phyloP scores from a whole-genome alignment of 1,140 invertebrate species.

The Pseudoatta argentina region DNA sequence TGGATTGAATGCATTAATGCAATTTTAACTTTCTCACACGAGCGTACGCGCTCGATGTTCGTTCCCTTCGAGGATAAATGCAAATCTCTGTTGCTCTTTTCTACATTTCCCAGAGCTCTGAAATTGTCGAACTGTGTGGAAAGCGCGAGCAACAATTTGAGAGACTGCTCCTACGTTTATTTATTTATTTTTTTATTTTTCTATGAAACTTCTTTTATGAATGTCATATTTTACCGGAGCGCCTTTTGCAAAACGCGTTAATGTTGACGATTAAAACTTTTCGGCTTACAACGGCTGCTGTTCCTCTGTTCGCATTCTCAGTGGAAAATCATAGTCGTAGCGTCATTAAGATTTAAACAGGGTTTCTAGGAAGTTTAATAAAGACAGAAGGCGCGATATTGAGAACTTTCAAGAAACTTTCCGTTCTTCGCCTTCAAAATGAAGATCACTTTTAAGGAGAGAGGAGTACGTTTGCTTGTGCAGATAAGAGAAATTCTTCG shows the following conservation, averaged over 20 bases:
- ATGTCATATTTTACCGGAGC: background rate
- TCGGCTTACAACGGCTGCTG: background rate
- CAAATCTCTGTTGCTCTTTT: conserved; percentile 46
- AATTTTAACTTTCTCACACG: conserved; percentile 58
- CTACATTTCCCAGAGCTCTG: conserved; percentile 14
- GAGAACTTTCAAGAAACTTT: conserved; percentile 48
- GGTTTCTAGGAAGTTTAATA: conserved; percentile 40
- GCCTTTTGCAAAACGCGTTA: conserved; percentile 11
- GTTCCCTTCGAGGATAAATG: conserved; percentile 48
- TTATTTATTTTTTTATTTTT: background rate
- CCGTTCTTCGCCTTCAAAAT: background rate
- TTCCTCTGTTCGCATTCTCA: background rate
- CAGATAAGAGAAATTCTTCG: conserved; percentile 27
- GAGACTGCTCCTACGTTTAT: background rate
- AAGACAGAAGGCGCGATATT: conserved; percentile 49
- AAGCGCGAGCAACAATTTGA: conserved; percentile 13
- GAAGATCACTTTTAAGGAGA: background rate
- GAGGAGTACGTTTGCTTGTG: background rate
- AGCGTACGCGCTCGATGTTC: conserved; percentile 8
- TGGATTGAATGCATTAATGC: conserved; percentile 51
- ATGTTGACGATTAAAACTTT: conserved; percentile 41
- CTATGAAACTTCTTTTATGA: conserved; percentile 26
- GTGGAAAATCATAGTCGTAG: conserved; percentile 30
- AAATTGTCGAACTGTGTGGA: conserved; percentile 38
- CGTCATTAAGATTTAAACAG: conserved; percentile 53